Evolutionary conservation across 2,113 vertebrate species (phyloP).

Genomic region (Gadus chalcogrammus): DNA sequence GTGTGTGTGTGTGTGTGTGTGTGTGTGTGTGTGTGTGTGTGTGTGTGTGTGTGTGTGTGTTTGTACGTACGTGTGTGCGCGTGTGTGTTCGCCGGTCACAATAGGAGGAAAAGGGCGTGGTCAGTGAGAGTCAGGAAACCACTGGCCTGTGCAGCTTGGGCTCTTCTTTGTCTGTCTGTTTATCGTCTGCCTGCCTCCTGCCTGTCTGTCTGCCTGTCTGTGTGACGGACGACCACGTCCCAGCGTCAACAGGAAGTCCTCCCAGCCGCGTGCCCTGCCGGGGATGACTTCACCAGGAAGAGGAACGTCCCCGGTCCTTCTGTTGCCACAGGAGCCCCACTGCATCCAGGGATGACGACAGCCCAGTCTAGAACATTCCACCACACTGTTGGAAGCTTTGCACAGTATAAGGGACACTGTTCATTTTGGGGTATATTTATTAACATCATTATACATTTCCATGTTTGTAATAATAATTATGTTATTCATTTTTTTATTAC

Average conservation of each 20-base stretch:
- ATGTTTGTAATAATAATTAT: too few species aligned
- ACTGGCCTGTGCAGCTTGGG: conserved; percentile 35
- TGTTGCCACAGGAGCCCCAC: neutral
- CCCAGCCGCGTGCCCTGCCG: conserved; percentile 36
- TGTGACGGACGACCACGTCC: conserved; percentile 52
- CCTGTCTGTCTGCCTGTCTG: conserved; percentile 4
- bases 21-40: too few species aligned
- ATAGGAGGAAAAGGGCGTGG: conserved; percentile 49
- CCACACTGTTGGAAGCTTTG: conserved; percentile 6
- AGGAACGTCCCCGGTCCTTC: conserved; percentile 31
- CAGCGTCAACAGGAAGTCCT: conserved; percentile 61
- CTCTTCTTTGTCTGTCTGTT: conserved; percentile 2
- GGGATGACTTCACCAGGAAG: conserved; percentile 56
- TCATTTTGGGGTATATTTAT: too few species aligned
- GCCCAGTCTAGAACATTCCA: conserved; percentile 34
- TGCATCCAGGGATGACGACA: conserved; percentile 7
- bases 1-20: too few species aligned
- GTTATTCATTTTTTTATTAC: too few species aligned
- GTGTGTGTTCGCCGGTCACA: neutral
- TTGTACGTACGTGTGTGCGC: too few species aligned
- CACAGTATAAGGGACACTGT: too few species aligned
- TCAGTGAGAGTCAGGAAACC: conserved; percentile 34
- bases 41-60: too few species aligned
- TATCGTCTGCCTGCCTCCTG: too few species aligned
- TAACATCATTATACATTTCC: too few species aligned